phyloP scores from a whole-genome alignment of 2,797 vertebrate genomes.

The Helicolenus hilgendorfi region DNA sequence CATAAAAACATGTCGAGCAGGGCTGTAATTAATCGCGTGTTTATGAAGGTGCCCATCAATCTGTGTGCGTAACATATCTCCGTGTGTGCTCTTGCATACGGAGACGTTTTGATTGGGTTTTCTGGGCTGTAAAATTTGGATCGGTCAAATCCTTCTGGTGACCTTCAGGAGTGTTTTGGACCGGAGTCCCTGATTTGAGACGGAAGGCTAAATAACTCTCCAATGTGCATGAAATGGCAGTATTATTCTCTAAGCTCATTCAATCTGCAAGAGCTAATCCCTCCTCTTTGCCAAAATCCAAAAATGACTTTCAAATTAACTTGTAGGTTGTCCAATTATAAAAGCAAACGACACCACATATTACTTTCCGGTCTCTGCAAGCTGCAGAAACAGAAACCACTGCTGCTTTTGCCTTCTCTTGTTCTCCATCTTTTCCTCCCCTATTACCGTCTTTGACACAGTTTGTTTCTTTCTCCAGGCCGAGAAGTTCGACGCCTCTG shows the following conservation, averaged over 20 bases:
- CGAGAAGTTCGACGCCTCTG: conserved; percentile 93
- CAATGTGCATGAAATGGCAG: conserved; percentile 74
- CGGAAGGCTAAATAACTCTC: conserved; percentile 66
- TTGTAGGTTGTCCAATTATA: conserved; percentile 77
- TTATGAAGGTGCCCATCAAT: conserved; percentile 15
- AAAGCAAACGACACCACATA: conserved; percentile 50
- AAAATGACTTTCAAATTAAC: conserved; percentile 83
- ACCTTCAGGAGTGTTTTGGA: conserved; percentile 77
- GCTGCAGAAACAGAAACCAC: conserved; percentile 17
- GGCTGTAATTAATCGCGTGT: conserved; percentile 52
- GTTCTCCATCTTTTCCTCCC: conserved; percentile 17
- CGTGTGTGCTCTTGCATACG: conserved; percentile 38
- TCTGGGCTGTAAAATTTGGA: conserved; percentile 67
- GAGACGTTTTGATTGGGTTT: conserved; percentile 63
- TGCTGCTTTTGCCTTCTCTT: neutral
- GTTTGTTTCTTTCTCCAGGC: conserved; percentile 87
- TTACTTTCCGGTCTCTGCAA: conserved; percentile 46
- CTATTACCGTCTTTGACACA: conserved; percentile 35
- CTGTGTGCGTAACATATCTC: conserved; percentile 2
- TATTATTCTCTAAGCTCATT: conserved; percentile 81
- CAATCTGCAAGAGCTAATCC: conserved; percentile 78
- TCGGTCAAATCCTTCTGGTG: conserved; percentile 66
- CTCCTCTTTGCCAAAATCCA: conserved; percentile 69
- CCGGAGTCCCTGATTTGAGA: conserved; percentile 60
- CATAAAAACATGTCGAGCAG: conserved; percentile 35